These are phyloP conservation scores for Drosophila melanocephala DNA, from an alignment of 2,888 invertebrate genomes.

Conservation along the genomic window DNA sequence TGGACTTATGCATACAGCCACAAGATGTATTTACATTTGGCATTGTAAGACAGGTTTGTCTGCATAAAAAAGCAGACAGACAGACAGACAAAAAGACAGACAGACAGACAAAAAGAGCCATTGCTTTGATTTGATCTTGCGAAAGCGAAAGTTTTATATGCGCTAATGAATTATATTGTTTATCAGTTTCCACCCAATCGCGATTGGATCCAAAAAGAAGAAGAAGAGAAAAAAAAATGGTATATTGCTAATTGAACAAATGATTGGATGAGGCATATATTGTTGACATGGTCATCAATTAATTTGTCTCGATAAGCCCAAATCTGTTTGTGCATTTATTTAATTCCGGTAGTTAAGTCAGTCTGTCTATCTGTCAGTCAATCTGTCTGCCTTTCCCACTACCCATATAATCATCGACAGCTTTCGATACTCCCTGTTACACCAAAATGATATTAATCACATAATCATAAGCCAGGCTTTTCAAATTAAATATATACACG, in stretches of 20 bases:
- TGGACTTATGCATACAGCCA: conserved; percentile 12
- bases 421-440: conserved; percentile 24
- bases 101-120: conserved; percentile 24
- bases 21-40: conserved; percentile 73
- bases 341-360: conserved; percentile 17
- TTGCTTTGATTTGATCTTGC: conserved; percentile 77
- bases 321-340: conserved; percentile 16
- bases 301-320: conserved; percentile 26
- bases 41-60: conserved; percentile 67
- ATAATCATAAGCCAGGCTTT: conserved; percentile 27
- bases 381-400: conserved; percentile 28
- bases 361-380: conserved; percentile 1
- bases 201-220: conserved; percentile 1
- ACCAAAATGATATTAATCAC: conserved; percentile 45
- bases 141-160: conserved; percentile 76
- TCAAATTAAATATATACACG: not conserved
- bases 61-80: not conserved
- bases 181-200: conserved; percentile 52
- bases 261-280: conserved; percentile 56
- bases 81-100: no score
- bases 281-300: conserved; percentile 61
- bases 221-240: not conserved
- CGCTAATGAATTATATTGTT: conserved; percentile 79
- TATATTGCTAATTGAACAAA: conserved; percentile 68
- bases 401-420: conserved; percentile 7